phyloP scores from a whole-genome alignment of 2,888 invertebrate genomes.

The Cistogaster globosa region DNA sequence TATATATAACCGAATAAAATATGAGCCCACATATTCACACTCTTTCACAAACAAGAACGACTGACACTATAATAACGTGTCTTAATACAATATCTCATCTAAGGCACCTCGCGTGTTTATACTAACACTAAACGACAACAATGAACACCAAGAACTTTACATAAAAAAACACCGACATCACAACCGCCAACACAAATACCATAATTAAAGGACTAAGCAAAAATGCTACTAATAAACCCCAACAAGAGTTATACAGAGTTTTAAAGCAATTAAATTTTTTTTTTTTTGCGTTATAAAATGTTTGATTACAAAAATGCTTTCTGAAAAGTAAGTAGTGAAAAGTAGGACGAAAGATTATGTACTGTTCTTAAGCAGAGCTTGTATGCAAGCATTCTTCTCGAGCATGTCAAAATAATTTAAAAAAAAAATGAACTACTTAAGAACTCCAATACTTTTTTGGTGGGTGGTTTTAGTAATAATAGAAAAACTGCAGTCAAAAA shows the following conservation, averaged over 20 bases:
- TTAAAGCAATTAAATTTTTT: too few species aligned
- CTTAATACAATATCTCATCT: constrained; percentile 76
- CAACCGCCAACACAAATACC: neutral
- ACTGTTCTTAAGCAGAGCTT: too few species aligned
- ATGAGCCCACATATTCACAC: neutral
- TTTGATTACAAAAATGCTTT: too few species aligned
- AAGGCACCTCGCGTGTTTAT: constrained; percentile 79
- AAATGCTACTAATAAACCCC: neutral
- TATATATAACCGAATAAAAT: neutral
- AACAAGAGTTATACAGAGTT: neutral
- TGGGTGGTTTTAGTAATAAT: too few species aligned
- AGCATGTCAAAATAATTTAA: too few species aligned
- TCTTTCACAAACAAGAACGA: neutral
- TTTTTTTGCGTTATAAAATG: too few species aligned
- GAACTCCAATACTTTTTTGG: too few species aligned
- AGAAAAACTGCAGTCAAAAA: too few species aligned
- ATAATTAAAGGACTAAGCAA: neutral
- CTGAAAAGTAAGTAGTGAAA: too few species aligned
- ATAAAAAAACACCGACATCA: constrained; percentile 31
- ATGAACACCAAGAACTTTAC: constrained; percentile 41
- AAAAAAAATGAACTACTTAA: too few species aligned
- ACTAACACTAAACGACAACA: constrained; percentile 75
- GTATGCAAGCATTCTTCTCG: too few species aligned
- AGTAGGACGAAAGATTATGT: too few species aligned
- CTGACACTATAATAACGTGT: constrained; percentile 76